A percentile compares a stretch with the other conserved stretches of the same genome.
phyloP scores from a whole-genome alignment of 2,888 invertebrate genomes.

The Hirtodrosophila confusa region DNA sequence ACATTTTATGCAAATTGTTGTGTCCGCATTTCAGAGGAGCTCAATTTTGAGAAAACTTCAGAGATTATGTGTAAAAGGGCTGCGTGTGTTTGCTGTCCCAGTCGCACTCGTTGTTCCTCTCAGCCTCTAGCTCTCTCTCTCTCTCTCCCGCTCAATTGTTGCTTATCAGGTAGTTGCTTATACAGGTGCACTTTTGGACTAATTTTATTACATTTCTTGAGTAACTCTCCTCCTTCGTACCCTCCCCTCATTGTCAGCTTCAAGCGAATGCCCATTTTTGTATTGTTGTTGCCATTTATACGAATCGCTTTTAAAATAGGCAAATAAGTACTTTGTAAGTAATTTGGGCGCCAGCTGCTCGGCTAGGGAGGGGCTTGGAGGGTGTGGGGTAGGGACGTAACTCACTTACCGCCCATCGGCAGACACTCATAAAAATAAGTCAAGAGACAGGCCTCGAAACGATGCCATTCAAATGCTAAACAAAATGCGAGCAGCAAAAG shows the following conservation, averaged over 20 bases:
- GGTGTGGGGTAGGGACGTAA: neutral
- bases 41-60: slow-evolving; percentile 23
- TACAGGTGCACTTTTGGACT: slow-evolving; percentile 66
- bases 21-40: slow-evolving; percentile 37
- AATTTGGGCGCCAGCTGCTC: slow-evolving; percentile 58
- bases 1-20: slow-evolving; percentile 70
- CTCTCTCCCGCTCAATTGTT: slow-evolving; percentile 16
- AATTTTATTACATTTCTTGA: slow-evolving; percentile 67
- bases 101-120: too few species aligned
- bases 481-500: slow-evolving; percentile 49
- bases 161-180: slow-evolving; percentile 74
- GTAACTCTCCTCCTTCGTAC: slow-evolving; percentile 11
- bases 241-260: slow-evolving; percentile 29
- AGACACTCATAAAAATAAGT: slow-evolving; percentile 65
- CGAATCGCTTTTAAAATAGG: slow-evolving; percentile 73
- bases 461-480: slow-evolving; percentile 71
- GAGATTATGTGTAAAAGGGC: slow-evolving; percentile 48
- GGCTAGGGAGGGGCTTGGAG: neutral
- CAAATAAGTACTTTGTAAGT: slow-evolving; percentile 79
- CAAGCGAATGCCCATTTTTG: slow-evolving; percentile 25
- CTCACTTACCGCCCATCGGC: slow-evolving; percentile 41
- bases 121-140: neutral
- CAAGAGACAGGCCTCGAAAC: slow-evolving; percentile 62
- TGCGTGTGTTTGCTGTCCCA: slow-evolving; percentile 7
- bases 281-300: slow-evolving; percentile 52